A percentile compares a stretch with the other conserved stretches of the same genome.
phyloP scores from a whole-genome alignment of 2,797 vertebrate species.

The Luscinia luscinia region DNA sequence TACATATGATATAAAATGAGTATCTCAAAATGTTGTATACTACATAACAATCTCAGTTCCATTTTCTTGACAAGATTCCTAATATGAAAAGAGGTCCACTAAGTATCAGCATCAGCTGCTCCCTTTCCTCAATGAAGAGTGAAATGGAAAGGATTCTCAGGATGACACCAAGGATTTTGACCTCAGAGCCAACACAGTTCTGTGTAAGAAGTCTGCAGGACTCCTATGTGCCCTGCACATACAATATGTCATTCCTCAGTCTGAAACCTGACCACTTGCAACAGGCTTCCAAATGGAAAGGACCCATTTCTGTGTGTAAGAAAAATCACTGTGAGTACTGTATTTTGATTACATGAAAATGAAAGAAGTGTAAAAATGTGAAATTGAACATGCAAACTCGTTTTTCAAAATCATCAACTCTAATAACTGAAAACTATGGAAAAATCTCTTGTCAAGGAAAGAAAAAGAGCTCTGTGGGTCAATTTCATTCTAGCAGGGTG shows the following conservation, averaged over 20 bases:
- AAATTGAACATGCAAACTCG: not conserved
- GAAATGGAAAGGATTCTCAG: not conserved
- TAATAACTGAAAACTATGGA: not conserved
- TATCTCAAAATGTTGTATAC: not conserved
- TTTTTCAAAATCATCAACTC: not conserved
- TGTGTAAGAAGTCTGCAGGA: not conserved
- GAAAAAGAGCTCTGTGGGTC: not conserved
- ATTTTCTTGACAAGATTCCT: not conserved
- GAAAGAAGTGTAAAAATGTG: not conserved
- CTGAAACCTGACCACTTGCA: not conserved
- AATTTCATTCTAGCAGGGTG: not conserved
- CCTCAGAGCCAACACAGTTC: not conserved
- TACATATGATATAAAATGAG: not conserved
- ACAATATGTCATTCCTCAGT: not conserved
- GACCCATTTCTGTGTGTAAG: rapidly evolving
- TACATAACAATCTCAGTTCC: not conserved
- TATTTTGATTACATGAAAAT: no score
- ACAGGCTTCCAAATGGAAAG: not conserved
- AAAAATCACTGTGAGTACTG: not conserved
- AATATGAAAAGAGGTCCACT: not conserved
- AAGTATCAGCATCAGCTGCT: not conserved
- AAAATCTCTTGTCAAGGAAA: not conserved
- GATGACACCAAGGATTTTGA: not conserved
- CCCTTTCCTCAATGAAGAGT: not conserved
- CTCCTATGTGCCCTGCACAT: rapidly evolving